Conservation (phyloP, 2,797 vertebrate species). For the Pristis pectinata region DNA sequence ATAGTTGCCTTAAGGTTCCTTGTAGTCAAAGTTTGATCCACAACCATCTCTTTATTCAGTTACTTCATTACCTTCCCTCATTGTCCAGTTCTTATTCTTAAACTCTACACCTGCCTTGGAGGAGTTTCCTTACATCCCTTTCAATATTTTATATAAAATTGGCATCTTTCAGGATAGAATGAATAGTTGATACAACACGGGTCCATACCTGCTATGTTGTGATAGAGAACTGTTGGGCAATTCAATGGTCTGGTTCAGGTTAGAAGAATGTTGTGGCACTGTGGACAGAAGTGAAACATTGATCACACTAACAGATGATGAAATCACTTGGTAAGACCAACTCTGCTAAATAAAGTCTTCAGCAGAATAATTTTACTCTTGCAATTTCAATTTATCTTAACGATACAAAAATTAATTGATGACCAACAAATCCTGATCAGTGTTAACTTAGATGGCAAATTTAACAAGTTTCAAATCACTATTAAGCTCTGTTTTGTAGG, state of each 20-base stretch:
- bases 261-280: constrained; percentile 63
- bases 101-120: too few species aligned
- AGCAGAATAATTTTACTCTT: not conserved
- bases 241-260: constrained; percentile 66
- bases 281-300: constrained; percentile 65
- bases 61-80: not conserved
- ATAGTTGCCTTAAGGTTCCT: not conserved
- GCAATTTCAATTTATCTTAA: not conserved
- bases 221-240: constrained; percentile 68
- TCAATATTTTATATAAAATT: too few species aligned
- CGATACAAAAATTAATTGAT: not conserved
- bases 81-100: not conserved
- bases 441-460: not conserved
- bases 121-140: not conserved
- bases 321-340: constrained; percentile 60
- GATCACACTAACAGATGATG: constrained; percentile 62
- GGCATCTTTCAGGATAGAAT: not conserved
- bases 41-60: not conserved
- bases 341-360: constrained; percentile 59
- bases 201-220: constrained; percentile 75
- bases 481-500: not conserved
- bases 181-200: not conserved
- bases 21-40: not conserved
- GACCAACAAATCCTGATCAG: not conserved
- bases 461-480: not conserved